A percentile compares a stretch with the other conserved stretches of the same genome.
Evolutionary conservation across 2,888 invertebrate genomes (phyloP).

Genomic region (Lysandra bellargus): DNA sequence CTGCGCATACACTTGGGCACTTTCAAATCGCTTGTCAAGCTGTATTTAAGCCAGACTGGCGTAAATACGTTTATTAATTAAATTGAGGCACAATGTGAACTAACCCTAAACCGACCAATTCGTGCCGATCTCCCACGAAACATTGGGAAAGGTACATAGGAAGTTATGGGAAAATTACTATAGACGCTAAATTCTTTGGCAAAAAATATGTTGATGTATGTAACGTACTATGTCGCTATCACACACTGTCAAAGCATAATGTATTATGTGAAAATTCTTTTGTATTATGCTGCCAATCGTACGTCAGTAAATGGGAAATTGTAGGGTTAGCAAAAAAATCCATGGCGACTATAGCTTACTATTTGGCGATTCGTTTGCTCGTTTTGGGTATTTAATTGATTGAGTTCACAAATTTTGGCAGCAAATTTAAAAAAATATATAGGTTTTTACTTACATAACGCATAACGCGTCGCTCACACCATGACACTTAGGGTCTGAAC

Average conservation of each 20-base stretch:
- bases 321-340: constrained; percentile 34
- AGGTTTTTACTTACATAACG: too few species aligned
- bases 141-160: background rate
- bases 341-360: background rate
- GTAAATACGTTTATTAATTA: too few species aligned
- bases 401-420: background rate
- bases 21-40: too few species aligned
- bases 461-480: too few species aligned
- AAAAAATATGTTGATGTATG: background rate
- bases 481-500: too few species aligned
- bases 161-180: background rate
- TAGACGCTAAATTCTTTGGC: background rate
- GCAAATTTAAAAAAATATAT: too few species aligned
- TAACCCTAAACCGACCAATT: background rate
- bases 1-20: too few species aligned
- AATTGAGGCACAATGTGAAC: too few species aligned
- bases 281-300: background rate
- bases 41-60: too few species aligned
- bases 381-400: background rate
- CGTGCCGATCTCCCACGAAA: background rate
- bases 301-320: constrained; percentile 35
- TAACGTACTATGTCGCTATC: background rate
- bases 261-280: constrained; percentile 1
- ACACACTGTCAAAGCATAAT: constrained; percentile 25
- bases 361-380: background rate